phyloP scores from a whole-genome alignment of 2,888 invertebrate species.

The Griposia aprilina region DNA sequence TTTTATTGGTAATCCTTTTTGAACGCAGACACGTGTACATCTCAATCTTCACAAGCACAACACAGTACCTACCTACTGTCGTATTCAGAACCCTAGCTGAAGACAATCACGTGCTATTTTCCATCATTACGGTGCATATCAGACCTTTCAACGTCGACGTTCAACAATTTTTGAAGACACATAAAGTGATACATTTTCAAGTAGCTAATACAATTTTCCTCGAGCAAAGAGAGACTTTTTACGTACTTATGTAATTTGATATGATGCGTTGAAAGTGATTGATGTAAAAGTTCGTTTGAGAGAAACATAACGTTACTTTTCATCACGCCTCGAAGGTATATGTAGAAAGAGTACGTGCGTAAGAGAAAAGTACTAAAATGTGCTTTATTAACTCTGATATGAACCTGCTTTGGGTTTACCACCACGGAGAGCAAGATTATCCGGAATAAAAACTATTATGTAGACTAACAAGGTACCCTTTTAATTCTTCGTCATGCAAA shows the following conservation, averaged over 20 bases:
- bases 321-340: constrained; percentile 4
- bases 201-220: constrained; percentile 15
- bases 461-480: too few species aligned
- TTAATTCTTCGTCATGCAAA: too few species aligned
- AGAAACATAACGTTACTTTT: constrained; percentile 6
- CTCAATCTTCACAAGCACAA: not conserved
- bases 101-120: not conserved
- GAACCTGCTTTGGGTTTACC: not conserved
- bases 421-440: not conserved
- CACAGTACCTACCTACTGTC: not conserved
- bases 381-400: not conserved
- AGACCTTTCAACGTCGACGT: not conserved
- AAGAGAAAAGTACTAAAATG: not conserved
- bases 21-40: not conserved
- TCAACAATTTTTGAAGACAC: constrained; percentile 11
- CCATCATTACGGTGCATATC: constrained; percentile 6
- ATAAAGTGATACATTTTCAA: constrained; percentile 42
- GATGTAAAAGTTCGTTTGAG: constrained; percentile 40
- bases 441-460: too few species aligned
- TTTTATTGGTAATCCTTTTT: not conserved
- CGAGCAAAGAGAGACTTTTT: constrained; percentile 18
- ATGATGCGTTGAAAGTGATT: constrained; percentile 49
- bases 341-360: not conserved
- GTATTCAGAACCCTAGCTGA: not conserved
- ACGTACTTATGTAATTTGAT: constrained; percentile 42